A percentile compares a stretch with the other conserved stretches of the same genome.
Conservation (phyloP, 2,888 invertebrate species). For the Dicycla oo region DNA sequence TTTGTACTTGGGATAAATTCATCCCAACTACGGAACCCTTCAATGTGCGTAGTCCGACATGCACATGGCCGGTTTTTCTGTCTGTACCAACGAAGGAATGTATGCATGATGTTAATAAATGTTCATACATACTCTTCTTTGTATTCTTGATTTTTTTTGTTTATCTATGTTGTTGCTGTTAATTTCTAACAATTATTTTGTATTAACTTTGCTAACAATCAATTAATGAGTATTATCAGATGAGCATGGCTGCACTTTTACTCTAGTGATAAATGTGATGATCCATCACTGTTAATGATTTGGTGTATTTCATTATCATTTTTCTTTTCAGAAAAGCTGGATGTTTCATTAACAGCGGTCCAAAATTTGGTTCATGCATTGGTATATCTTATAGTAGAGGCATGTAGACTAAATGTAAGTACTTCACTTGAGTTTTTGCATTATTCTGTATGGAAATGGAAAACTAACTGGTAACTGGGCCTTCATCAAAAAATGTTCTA, state of each 20-base stretch:
- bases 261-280: neutral
- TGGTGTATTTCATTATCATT: neutral
- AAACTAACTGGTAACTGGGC: neutral
- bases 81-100: neutral
- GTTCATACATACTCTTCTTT: neutral
- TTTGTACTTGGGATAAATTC: no score
- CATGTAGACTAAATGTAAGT: constrained; percentile 92
- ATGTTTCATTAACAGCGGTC: constrained; percentile 88
- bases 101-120: neutral
- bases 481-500: neutral
- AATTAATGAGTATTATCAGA: neutral
- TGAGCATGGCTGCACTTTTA: neutral
- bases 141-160: neutral
- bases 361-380: constrained; percentile 93
- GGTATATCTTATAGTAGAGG: constrained; percentile 93
- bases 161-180: neutral
- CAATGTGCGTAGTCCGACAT: no score
- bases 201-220: neutral
- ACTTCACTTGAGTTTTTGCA: neutral
- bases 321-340: constrained; percentile 90
- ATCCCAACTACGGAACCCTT: no score
- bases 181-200: neutral
- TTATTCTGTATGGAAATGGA: neutral
- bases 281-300: constrained; percentile 1
- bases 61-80: no score